A percentile compares a stretch with the other conserved stretches of the same genome.
Conservation (phyloP, 2,113 vertebrate species). For the Dipodomys spectabilis region DNA sequence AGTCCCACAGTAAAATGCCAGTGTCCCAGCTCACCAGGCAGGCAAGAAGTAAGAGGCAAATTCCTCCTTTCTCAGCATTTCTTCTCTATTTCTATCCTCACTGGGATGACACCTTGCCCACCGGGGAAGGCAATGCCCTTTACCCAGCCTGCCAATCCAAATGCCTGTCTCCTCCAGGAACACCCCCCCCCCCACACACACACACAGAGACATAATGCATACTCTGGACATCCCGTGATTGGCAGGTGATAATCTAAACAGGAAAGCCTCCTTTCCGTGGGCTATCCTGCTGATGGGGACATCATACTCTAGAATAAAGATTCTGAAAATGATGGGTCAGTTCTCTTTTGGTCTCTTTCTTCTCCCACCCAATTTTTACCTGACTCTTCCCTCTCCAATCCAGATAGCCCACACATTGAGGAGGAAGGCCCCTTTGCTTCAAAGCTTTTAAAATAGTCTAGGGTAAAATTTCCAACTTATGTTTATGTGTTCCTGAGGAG, state of each 20-base stretch:
- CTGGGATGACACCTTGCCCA: not conserved
- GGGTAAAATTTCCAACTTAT: not conserved
- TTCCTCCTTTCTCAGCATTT: not conserved
- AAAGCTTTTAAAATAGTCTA: conserved; percentile 5
- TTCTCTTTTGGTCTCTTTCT: not conserved
- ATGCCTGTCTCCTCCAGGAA: not conserved
- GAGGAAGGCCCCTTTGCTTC: not conserved
- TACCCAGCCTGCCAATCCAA: not conserved
- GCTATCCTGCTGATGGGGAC: not conserved
- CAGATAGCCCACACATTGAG: not conserved
- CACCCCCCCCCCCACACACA: no score
- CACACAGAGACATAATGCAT: not conserved
- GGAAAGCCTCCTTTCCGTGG: not conserved
- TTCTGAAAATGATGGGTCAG: not conserved
- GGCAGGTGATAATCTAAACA: not conserved
- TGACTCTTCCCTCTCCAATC: not conserved
- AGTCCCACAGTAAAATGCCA: not conserved
- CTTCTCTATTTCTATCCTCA: not conserved
- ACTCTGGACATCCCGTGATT: no score
- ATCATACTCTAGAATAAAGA: not conserved
- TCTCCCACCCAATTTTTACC: not conserved
- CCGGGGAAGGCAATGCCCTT: not conserved
- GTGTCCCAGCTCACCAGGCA: not conserved
- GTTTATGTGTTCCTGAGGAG: not conserved
- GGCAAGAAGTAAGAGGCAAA: not conserved